phyloP scores from a whole-genome alignment of 1,140 invertebrate species.

The Scaptomyza graminum region DNA sequence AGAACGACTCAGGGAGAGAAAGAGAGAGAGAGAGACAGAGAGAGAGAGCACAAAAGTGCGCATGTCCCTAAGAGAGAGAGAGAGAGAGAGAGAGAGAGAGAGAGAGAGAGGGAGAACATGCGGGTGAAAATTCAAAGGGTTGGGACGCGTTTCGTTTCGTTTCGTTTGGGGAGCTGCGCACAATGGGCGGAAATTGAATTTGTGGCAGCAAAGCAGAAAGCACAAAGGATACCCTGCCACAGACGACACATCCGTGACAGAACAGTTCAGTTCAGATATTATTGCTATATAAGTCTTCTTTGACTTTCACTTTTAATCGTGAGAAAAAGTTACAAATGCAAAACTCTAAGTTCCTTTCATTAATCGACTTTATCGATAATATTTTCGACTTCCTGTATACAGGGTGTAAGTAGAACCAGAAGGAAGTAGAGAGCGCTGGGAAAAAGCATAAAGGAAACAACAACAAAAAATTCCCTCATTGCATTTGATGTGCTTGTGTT shows the following conservation, averaged over 20 bases:
- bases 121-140: not conserved
- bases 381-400: not conserved
- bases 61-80: constrained; percentile 9
- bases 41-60: constrained; percentile 4
- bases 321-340: too few relatives aligned
- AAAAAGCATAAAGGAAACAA: constrained; percentile 1
- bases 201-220: constrained; percentile 66
- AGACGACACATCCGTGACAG: too few relatives aligned
- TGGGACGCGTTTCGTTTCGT: too few relatives aligned
- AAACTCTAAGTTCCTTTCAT: too few relatives aligned
- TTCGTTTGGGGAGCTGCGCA: constrained; percentile 61
- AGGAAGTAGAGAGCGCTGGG: not conserved
- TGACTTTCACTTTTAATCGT: too few relatives aligned
- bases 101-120: not conserved
- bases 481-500: constrained; percentile 67
- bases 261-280: too few relatives aligned
- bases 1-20: not conserved
- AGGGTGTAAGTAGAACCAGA: not conserved
- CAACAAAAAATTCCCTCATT: constrained; percentile 65
- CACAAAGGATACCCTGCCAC: too few relatives aligned
- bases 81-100: too few relatives aligned
- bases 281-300: too few relatives aligned
- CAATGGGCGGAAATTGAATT: constrained; percentile 81
- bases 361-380: too few relatives aligned
- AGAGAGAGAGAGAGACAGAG: not conserved